Conservation (phyloP, 2,113 vertebrate genomes). For the Oncorhynchus tshawytscha region DNA sequence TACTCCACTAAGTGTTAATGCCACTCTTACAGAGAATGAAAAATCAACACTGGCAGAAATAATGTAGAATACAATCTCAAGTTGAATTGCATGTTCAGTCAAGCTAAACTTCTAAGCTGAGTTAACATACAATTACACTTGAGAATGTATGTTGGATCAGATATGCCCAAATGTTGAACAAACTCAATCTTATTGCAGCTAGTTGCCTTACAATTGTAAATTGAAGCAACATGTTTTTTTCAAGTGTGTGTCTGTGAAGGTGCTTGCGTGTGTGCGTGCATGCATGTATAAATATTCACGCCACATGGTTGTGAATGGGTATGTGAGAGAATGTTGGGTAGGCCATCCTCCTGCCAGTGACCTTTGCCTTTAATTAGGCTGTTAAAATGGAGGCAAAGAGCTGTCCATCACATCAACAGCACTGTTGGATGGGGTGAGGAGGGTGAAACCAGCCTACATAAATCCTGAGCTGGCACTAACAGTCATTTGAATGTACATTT, state of each 20-base stretch:
- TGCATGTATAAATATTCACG: background rate
- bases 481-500: background rate
- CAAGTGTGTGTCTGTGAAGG: background rate
- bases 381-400: constrained; percentile 37
- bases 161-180: too few relatives aligned
- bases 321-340: background rate
- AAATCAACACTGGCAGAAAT: too few relatives aligned
- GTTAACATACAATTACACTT: too few relatives aligned
- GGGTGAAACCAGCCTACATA: background rate
- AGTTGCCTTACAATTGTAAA: background rate
- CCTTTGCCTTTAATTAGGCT: constrained; percentile 60
- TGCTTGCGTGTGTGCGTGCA: constrained; percentile 2
- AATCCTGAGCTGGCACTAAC: background rate
- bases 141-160: too few relatives aligned
- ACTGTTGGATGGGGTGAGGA: constrained; percentile 2
- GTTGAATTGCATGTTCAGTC: too few relatives aligned
- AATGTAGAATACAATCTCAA: too few relatives aligned
- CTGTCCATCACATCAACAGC: constrained; percentile 13
- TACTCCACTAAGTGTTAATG: too few relatives aligned
- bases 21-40: too few relatives aligned
- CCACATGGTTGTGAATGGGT: constrained; percentile 9
- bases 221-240: background rate
- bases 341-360: constrained; percentile 32
- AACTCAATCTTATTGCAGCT: too few relatives aligned
- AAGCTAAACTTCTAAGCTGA: too few relatives aligned